Evolutionary conservation across 2,113 vertebrate species (phyloP).

Genomic region (Falcunculus frontatus): DNA sequence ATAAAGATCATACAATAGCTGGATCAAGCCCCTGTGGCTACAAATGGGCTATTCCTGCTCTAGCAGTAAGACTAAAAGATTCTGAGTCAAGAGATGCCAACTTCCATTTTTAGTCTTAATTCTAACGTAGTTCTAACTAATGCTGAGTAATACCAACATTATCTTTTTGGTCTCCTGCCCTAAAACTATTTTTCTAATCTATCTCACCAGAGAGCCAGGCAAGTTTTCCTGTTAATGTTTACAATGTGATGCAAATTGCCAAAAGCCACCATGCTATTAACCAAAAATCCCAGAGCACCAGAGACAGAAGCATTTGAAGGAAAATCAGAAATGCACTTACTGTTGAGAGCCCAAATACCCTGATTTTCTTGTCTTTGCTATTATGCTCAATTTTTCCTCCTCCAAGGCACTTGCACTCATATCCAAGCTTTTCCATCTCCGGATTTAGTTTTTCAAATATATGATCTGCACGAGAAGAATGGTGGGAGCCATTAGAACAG

Average conservation of each 20-base stretch:
- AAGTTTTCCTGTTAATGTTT: background rate
- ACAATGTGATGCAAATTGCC: background rate
- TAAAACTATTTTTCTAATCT: background rate
- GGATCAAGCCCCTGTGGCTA: background rate
- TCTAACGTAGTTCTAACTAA: background rate
- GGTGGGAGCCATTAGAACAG: background rate
- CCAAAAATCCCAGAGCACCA: background rate
- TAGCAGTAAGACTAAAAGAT: background rate
- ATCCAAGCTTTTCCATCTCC: slow-evolving; percentile 80
- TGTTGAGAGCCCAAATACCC: slow-evolving; percentile 86
- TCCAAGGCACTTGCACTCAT: slow-evolving; percentile 84
- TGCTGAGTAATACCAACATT: background rate
- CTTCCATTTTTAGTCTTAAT: background rate
- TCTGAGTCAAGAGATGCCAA: background rate
- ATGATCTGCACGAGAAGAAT: slow-evolving; percentile 72
- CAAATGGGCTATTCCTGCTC: background rate
- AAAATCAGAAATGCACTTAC: slow-evolving; percentile 64
- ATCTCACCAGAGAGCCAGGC: background rate
- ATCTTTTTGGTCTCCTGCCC: background rate
- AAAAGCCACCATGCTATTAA: background rate
- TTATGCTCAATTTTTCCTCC: slow-evolving; percentile 90
- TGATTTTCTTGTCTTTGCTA: slow-evolving; percentile 81
- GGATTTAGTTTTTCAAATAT: slow-evolving; percentile 87
- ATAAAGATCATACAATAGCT: background rate
- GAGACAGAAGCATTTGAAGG: background rate